These are phyloP conservation scores for Hippocampus guttulatus DNA, from an alignment of 2,113 vertebrate species.

Conservation along the genomic window DNA sequence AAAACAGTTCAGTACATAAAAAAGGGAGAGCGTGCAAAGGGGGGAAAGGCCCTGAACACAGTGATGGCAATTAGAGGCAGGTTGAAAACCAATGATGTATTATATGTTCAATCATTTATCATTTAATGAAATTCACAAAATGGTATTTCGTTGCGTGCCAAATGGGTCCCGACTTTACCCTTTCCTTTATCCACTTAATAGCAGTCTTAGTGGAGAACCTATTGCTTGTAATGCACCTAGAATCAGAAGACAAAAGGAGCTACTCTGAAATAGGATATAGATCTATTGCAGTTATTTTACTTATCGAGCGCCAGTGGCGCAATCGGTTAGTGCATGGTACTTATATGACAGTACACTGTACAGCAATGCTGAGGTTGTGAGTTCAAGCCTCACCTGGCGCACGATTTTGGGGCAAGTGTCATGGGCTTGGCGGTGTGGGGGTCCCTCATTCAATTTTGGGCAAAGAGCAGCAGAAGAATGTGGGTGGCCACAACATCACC, in stretches of 20 bases:
- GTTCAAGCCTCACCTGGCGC: neutral
- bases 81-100: neutral
- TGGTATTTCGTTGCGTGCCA: neutral
- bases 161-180: too few relatives aligned
- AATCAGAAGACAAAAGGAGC: too few relatives aligned
- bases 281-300: neutral
- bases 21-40: too few relatives aligned
- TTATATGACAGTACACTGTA: conserved; percentile 79
- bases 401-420: neutral
- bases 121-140: neutral
- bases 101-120: neutral
- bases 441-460: neutral
- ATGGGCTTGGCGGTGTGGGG: too few relatives aligned
- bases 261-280: too few relatives aligned
- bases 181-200: too few relatives aligned
- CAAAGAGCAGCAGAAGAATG: neutral
- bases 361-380: neutral
- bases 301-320: conserved; percentile 92
- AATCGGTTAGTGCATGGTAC: conserved; percentile 99
- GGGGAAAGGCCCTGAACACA: too few relatives aligned
- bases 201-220: too few relatives aligned
- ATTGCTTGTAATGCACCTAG: too few relatives aligned
- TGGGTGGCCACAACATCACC: too few relatives aligned
- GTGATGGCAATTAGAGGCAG: too few relatives aligned
- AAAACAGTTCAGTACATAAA: too few relatives aligned